These are phyloP conservation scores for Cheilosia scutellata DNA, from an alignment of 2,888 invertebrate species.

Conservation along the genomic window DNA sequence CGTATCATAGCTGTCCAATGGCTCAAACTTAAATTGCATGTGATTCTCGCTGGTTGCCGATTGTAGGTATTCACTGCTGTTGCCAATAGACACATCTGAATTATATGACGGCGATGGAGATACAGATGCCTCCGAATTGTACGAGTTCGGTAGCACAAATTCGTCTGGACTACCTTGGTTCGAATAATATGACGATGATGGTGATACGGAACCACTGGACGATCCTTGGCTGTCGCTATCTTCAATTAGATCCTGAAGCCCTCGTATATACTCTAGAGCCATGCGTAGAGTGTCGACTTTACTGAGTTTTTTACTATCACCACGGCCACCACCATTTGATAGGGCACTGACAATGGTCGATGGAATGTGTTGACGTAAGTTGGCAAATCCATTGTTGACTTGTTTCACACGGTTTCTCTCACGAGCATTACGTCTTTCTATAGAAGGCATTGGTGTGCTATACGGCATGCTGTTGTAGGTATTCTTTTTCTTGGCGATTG, in stretches of 20 bases:
- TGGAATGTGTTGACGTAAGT: conserved; percentile 94
- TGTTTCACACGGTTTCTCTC: conserved; percentile 97
- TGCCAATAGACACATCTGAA: conserved; percentile 80
- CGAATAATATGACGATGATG: conserved; percentile 43
- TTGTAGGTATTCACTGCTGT: conserved; percentile 46
- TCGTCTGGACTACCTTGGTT: conserved; percentile 81
- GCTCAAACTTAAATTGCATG: conserved; percentile 84
- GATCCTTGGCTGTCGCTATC: conserved; percentile 84
- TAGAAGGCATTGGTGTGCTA: conserved; percentile 92
- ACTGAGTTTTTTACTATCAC: conserved; percentile 92
- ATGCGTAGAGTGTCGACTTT: conserved; percentile 95
- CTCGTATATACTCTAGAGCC: conserved; percentile 95
- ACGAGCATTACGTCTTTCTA: conserved; percentile 95
- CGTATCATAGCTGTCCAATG: conserved; percentile 92
- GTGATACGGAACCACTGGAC: conserved; percentile 44
- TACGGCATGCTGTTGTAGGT: conserved; percentile 90
- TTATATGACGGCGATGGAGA: conserved; percentile 90
- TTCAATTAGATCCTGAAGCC: conserved; percentile 91
- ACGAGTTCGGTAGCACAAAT: conserved; percentile 76
- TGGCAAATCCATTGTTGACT: conserved; percentile 96
- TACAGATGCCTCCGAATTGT: conserved; percentile 86
- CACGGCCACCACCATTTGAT: conserved; percentile 87
- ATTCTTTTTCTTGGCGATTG: conserved; percentile 89
- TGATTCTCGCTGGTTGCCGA: conserved; percentile 51
- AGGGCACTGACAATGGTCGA: conserved; percentile 90